phyloP scores from a whole-genome alignment of 2,113 vertebrate genomes.

The Caretta caretta region DNA sequence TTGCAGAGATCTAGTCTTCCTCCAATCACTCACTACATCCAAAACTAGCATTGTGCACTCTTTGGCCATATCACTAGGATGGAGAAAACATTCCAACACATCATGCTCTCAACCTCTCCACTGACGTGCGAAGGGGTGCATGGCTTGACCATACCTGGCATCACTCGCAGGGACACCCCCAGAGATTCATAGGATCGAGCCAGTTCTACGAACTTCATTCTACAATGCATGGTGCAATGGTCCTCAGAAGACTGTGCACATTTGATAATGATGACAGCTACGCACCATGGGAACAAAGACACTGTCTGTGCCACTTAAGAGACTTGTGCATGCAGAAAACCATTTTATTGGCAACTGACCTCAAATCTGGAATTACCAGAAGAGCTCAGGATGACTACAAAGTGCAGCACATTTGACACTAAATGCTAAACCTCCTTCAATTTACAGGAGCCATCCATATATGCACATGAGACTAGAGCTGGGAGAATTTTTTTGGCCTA shows the following conservation, averaged over 20 bases:
- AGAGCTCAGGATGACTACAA: not conserved
- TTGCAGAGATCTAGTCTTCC: no score
- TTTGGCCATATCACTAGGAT: not conserved
- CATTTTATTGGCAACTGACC: not conserved
- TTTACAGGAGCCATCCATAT: not conserved
- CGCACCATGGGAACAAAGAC: not conserved
- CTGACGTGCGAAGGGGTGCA: not conserved
- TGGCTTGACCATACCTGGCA: not conserved
- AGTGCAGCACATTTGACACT: not conserved
- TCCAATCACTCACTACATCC: not conserved
- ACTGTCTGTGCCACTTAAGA: not conserved
- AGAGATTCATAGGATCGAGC: not conserved
- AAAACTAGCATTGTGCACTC: no score
- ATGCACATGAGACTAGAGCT: not conserved
- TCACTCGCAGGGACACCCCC: not conserved
- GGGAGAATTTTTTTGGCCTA: not conserved
- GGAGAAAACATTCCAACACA: not conserved
- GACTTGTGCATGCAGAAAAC: not conserved
- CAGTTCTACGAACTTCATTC: not conserved
- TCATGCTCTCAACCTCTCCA: not conserved
- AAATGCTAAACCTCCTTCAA: not conserved
- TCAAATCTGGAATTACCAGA: not conserved
- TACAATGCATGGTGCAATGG: not conserved
- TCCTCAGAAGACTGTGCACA: not conserved
- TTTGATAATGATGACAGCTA: not conserved